Base-by-base conservation (phyloP, 2,113 vertebrate genomes). In the Canis aureus region DNA sequence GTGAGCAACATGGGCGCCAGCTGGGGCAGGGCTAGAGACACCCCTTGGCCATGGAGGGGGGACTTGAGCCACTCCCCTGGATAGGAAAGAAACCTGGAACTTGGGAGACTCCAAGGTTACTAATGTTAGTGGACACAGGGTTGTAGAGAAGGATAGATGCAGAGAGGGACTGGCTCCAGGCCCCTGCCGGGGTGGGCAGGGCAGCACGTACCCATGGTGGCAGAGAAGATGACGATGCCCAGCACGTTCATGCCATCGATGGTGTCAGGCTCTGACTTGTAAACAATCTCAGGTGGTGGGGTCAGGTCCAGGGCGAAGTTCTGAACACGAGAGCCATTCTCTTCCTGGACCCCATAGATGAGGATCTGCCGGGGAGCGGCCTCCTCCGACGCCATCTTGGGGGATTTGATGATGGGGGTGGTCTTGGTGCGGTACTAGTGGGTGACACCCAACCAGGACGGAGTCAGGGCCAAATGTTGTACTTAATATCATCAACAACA, bases 171-270 rank as follows among this genome's bases (percentile, higher is more conserved):
- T 0, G 1, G 79, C 35, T 66, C 66, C 59, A 8, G 38, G 53
- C 16, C 13, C 1, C 38, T 4, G 17, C 55, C 0, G 1, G 25
- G 49, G 2, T 1, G 11, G 11, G 22, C 32, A 3, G 4, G 71
- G 19, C 19, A 49, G n/a, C 53, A 97, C 99, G n/a, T 98, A 99
- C 99, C 99, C 99, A 99, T 99, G 0, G 99, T 99, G 71, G 99
- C 99, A 3, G 99, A 99, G 98, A 99, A 99, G 97, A 99, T 99
- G 91, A 99, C 99, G 4, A 99, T 99, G 43, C 99, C 99, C n/a
- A 99, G 98, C 32, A 99, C 99, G 0, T 99, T 99, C 99, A 99
- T 99, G 98, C 99, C 99, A 0, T 99, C 99, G 0, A 99, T 99
- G 76, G 99, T 99, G 35, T 99, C 99, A 0, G 99, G 99, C 7